phyloP scores from a whole-genome alignment of 2,797 vertebrate genomes.

The Loris lydekkerianus region DNA sequence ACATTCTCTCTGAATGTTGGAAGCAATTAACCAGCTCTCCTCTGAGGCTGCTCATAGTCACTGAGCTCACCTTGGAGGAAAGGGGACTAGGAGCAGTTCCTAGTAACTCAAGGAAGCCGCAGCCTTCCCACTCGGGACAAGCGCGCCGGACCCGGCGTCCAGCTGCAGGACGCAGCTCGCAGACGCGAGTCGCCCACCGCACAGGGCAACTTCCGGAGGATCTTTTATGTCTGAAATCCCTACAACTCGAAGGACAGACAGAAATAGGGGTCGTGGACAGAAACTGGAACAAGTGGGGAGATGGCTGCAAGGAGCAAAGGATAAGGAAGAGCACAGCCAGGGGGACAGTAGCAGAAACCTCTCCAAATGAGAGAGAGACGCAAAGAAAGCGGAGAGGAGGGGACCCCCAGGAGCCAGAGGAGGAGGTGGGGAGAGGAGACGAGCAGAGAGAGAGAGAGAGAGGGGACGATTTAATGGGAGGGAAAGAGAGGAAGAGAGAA shows the following conservation, averaged over 20 bases:
- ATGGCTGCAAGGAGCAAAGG: neutral
- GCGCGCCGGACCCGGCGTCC: neutral
- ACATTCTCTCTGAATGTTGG: neutral
- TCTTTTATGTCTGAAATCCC: neutral
- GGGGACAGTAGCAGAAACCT: neutral
- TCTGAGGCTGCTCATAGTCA: conserved; percentile 17
- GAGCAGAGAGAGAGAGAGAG: no score
- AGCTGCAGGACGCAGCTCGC: neutral
- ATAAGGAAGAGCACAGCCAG: neutral
- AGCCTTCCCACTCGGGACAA: neutral
- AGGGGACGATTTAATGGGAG: neutral
- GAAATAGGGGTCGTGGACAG: neutral
- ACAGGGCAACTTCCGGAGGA: neutral
- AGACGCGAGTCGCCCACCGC: neutral
- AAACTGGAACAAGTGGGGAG: rapidly evolving
- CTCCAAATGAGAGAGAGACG: neutral
- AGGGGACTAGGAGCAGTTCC: conserved; percentile 40
- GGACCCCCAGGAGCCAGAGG: neutral
- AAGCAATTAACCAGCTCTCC: neutral
- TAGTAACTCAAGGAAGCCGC: neutral
- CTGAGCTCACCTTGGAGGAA: conserved; percentile 68
- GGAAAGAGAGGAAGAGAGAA: no score
- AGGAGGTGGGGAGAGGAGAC: neutral
- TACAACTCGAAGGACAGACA: neutral
- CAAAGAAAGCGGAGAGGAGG: neutral